Evolutionary conservation across 2,888 invertebrate species (phyloP), one percentile per base, ranked within the genome.

Genomic region (Meiosimyza decipiens): DNA sequence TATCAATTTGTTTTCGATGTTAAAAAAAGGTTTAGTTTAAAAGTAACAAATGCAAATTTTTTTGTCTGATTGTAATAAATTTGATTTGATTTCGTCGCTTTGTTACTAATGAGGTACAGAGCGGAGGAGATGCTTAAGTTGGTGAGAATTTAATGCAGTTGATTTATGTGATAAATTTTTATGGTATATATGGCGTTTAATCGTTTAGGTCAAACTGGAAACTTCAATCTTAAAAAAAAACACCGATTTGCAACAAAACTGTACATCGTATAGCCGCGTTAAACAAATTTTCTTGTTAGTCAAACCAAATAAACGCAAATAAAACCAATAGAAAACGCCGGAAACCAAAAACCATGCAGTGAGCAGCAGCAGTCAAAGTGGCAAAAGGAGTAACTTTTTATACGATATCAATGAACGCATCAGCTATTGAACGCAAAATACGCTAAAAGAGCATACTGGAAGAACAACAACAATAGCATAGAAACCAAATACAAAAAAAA

Each of bases 381-480:
- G 49, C 62, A 62, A 15, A 49, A 64, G 64, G 64, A 64, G 64
- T 28, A 50, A 64, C 64, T 51, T 64, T 50, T 50, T 28, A 6
- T 12, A 50, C 51, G 22, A 50, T 51, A 64, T 64, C 64, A 15
- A 33, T 28, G 50, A 50, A 64, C 64, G 51, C 64, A 64, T 64
- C 64, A 49, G 18, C 50, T 64, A 64, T 64, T 64, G 64, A 64
- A 64, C 64, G 63, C 63, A 63, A 22, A 15, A n/a, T 16, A 50
- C 16, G n/a, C 9, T 40, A 63, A 16, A 64, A 28, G 18, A 18
- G 18, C 50, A 64, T 13, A 18, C 13, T 33, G 4, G 50, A 40
- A 22, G 3, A 40, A 40, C 40, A 40, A 40, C 40, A 60, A 28
- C 60, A 60, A 60, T 11, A 13, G 47, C n/a, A 54, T 16, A 55